Conservation (phyloP, 2,797 vertebrate species). For the Poecile montanus region DNA sequence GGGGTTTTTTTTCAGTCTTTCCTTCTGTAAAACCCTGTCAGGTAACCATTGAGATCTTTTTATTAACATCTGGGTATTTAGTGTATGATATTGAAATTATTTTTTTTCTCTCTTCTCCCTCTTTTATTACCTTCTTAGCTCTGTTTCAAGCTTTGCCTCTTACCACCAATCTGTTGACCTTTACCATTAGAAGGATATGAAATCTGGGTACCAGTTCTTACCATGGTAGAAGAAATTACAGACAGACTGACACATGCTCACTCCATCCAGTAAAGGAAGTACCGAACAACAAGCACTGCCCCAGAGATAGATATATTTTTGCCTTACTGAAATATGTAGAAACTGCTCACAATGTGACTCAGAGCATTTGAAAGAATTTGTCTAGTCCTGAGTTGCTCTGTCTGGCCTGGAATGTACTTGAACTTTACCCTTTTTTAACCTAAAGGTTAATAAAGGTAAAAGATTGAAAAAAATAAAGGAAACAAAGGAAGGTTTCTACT, state of each 20-base stretch:
- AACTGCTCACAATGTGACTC: not conserved
- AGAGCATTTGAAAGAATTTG: not conserved
- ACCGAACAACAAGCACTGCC: not conserved
- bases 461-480: not conserved
- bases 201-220: not conserved
- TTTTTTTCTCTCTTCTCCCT: not conserved
- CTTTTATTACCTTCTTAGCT: not conserved
- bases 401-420: not conserved
- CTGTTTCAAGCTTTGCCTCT: not conserved
- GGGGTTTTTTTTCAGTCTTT: not conserved
- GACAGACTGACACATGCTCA: not conserved
- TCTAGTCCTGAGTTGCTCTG: not conserved
- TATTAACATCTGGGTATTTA: conserved; percentile 10
- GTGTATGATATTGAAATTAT: not conserved
- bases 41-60: not conserved
- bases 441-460: not conserved
- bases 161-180: not conserved
- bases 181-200: not conserved
- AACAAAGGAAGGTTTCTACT: not conserved
- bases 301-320: not conserved
- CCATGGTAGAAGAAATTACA: not conserved
- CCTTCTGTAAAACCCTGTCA: not conserved
- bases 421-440: not conserved
- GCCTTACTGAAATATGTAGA: not conserved
- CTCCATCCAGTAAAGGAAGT: not conserved